A percentile compares a stretch with the other conserved stretches of the same genome.
phyloP scores from a whole-genome alignment of 2,113 vertebrate species.

The Hippocampus barbouri region DNA sequence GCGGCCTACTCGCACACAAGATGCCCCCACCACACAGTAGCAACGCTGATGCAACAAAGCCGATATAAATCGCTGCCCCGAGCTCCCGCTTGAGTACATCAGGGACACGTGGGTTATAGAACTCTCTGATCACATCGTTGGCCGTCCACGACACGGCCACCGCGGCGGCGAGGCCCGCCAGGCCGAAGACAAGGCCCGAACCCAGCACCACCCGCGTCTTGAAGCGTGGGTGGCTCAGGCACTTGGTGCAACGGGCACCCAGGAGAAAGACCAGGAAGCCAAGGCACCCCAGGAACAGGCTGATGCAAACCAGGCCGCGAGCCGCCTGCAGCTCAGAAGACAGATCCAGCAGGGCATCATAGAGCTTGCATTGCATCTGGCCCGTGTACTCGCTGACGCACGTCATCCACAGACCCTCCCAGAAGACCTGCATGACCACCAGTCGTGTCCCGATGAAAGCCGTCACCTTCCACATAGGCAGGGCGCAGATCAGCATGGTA shows the following conservation, averaged over 20 bases:
- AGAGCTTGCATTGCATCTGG: conserved; percentile 84
- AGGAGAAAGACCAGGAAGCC: conserved; percentile 73
- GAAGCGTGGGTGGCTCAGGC: conserved; percentile 61
- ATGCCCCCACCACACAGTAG: conserved; percentile 78
- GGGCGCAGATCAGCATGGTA: conserved; percentile 78
- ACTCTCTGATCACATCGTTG: conserved; percentile 82
- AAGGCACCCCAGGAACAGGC: conserved; percentile 70
- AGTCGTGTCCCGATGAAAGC: conserved; percentile 82
- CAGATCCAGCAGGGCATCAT: conserved; percentile 81
- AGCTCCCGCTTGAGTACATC: conserved; percentile 86
- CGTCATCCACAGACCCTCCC: conserved; percentile 87
- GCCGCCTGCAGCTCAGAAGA: conserved; percentile 76
- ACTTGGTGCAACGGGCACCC: conserved; percentile 77
- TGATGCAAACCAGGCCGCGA: conserved; percentile 76
- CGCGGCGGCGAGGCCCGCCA: conserved; percentile 70
- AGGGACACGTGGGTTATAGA: conserved; percentile 84
- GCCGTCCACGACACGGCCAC: conserved; percentile 86
- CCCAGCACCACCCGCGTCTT: conserved; percentile 70
- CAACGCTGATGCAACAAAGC: conserved; percentile 81
- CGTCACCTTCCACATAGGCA: conserved; percentile 87
- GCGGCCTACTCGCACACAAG: conserved; percentile 77
- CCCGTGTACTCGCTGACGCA: conserved; percentile 81
- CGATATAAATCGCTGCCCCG: conserved; percentile 85
- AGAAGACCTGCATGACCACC: conserved; percentile 83
- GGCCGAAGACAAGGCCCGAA: conserved; percentile 71